A percentile compares a stretch with the other conserved stretches of the same genome.
phyloP scores from a whole-genome alignment of 2,113 vertebrate genomes.

The Saccopteryx leptura region DNA sequence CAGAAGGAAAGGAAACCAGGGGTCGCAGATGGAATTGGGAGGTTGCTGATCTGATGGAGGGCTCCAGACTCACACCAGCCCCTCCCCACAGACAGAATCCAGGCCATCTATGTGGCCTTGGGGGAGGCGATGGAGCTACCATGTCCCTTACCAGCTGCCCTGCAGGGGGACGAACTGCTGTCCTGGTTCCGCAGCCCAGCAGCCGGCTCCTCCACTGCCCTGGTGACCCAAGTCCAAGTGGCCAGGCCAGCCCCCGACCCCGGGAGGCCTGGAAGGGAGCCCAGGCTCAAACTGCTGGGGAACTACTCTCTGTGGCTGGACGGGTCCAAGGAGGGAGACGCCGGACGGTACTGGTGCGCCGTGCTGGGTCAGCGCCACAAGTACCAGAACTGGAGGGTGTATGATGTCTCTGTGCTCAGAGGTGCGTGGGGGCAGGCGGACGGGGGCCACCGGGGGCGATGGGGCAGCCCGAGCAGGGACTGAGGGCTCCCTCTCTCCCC shows the following conservation, averaged over 20 bases:
- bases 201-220: neutral
- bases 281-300: slow-evolving; percentile 63
- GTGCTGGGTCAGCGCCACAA: neutral
- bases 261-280: neutral
- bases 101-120: slow-evolving; percentile 42
- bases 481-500: neutral
- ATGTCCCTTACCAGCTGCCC: slow-evolving; percentile 53
- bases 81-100: slow-evolving; percentile 64
- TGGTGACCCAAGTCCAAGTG: slow-evolving; percentile 55
- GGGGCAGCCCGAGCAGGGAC: neutral
- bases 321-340: slow-evolving; percentile 56
- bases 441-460: neutral
- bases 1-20: neutral
- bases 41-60: neutral
- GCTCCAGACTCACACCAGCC: neutral
- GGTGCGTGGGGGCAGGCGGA: slow-evolving; percentile 48
- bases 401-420: slow-evolving; percentile 74
- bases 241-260: neutral
- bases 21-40: neutral
- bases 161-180: neutral
- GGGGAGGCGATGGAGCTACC: slow-evolving; percentile 71
- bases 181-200: slow-evolving; percentile 72
- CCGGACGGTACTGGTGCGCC: slow-evolving; percentile 78
- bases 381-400: slow-evolving; percentile 80
- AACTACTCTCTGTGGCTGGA: slow-evolving; percentile 81